Percentiles rank a stretch among this genome's conserved stretches.
phyloP scores from a whole-genome alignment of 2,797 vertebrate species.

The Salarias fasciatus region DNA sequence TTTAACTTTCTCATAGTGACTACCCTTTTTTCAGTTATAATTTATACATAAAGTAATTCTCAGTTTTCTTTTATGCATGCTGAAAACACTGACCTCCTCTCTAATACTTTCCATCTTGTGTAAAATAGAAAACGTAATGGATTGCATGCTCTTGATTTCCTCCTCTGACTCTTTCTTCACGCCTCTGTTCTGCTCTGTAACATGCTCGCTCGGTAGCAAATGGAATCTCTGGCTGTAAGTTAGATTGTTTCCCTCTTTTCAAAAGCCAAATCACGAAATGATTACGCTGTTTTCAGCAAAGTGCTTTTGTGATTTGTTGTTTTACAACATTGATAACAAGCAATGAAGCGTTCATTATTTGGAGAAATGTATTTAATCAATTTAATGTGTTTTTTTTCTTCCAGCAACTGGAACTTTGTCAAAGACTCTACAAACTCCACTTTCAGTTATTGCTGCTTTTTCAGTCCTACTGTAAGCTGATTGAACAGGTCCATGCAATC shows the following conservation, averaged over 20 bases:
- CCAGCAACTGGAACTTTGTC: constrained; percentile 98
- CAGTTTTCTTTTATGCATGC: constrained; percentile 65
- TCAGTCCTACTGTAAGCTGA: constrained; percentile 99
- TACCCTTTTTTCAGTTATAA: constrained; percentile 33
- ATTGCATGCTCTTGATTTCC: constrained; percentile 89
- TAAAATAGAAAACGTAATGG: constrained; percentile 72
- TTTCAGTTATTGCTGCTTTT: constrained; percentile 99
- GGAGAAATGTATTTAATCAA: not conserved
- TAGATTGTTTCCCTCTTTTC: constrained; percentile 54
- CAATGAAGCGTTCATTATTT: not conserved
- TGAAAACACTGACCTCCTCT: constrained; percentile 40
- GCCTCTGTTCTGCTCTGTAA: constrained; percentile 88
- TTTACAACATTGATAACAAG: not conserved
- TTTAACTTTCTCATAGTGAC: constrained; percentile 16
- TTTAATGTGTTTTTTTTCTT: constrained; percentile 30
- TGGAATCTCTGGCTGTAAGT: constrained; percentile 99
- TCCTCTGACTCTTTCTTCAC: constrained; percentile 84
- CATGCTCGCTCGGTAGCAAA: constrained; percentile 98
- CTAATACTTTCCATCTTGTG: constrained; percentile 53
- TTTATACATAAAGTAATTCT: constrained; percentile 44
- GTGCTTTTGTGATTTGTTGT: too few relatives aligned
- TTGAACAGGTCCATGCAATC: constrained; percentile 92
- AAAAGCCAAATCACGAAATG: not conserved
- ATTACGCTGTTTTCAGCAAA: too few relatives aligned
- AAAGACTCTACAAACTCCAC: constrained; percentile 97